Percentiles rank a stretch among this genome's conserved stretches.
These are phyloP conservation scores for Sebastes wilsoni DNA, from an alignment of 2,797 vertebrate genomes.

Conservation along the genomic window DNA sequence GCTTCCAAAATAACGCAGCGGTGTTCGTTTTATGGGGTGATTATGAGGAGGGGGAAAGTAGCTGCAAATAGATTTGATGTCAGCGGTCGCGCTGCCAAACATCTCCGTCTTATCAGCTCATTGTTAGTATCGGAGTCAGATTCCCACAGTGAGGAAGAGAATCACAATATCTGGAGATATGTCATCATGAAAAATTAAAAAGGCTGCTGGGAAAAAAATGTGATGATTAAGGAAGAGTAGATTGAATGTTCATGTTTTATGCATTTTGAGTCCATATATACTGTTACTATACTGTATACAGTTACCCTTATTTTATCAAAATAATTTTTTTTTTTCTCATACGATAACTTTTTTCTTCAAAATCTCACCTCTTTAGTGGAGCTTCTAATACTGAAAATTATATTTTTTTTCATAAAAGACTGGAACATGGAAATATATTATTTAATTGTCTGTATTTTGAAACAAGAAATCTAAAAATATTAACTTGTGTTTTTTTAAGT, in stretches of 20 bases:
- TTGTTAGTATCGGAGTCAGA: background rate
- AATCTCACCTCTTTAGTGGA: too few relatives aligned
- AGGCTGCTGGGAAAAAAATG: background rate
- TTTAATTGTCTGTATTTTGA: background rate
- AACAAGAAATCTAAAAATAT: background rate
- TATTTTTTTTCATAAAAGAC: too few relatives aligned
- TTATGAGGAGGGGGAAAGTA: background rate
- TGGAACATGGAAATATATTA: background rate
- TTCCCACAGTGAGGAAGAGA: background rate
- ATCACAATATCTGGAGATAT: background rate
- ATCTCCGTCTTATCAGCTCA: background rate
- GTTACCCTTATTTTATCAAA: background rate
- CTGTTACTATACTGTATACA: background rate
- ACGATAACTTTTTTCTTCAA: too few relatives aligned
- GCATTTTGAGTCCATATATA: background rate
- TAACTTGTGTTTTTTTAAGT: too few relatives aligned
- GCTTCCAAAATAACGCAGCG: conserved; percentile 12
- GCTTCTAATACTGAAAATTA: too few relatives aligned
- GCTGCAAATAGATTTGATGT: conserved; percentile 16
- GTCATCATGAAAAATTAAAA: background rate
- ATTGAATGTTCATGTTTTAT: background rate
- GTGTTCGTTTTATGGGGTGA: background rate
- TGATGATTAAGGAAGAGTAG: background rate
- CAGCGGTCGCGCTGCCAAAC: background rate
- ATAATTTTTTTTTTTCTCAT: background rate